phyloP scores from a whole-genome alignment of 2,797 vertebrate species.

The Apogon hyalosoma region DNA sequence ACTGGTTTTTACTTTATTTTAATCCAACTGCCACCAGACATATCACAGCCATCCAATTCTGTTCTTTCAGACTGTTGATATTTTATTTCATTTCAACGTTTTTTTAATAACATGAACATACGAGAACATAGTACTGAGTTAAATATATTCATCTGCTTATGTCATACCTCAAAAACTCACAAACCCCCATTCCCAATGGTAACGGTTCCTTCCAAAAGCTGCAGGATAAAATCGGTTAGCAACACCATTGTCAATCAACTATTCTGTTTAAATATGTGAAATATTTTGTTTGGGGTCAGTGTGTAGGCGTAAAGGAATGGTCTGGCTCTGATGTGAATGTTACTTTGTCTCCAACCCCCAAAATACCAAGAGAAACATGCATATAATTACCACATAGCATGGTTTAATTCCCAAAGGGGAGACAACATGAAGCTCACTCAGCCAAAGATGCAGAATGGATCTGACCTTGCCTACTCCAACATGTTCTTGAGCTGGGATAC shows the following conservation, averaged over 20 bases:
- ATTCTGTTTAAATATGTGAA: conserved; percentile 62
- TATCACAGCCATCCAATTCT: too few relatives aligned
- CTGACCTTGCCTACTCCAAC: conserved; percentile 28
- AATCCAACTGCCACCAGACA: too few relatives aligned
- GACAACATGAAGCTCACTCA: conserved; percentile 49
- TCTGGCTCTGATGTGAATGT: conserved; percentile 69
- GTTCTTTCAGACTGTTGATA: too few relatives aligned
- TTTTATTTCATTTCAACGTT: too few relatives aligned
- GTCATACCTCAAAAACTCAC: background rate
- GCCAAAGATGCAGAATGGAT: conserved; percentile 54
- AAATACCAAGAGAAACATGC: conserved; percentile 76
- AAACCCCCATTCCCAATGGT: background rate
- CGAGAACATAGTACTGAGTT: too few relatives aligned
- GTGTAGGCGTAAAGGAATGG: conserved; percentile 68
- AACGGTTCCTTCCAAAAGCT: too few relatives aligned
- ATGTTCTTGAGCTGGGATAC: conserved; percentile 11
- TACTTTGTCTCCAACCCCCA: conserved; percentile 74
- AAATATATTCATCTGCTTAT: too few relatives aligned
- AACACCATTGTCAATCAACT: conserved; percentile 63
- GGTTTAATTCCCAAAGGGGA: conserved; percentile 68
- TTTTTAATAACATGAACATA: too few relatives aligned
- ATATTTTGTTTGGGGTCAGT: conserved; percentile 70
- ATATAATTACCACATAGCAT: conserved; percentile 70
- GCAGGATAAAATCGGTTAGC: background rate
- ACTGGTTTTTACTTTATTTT: too few relatives aligned